These are phyloP conservation scores for Burhinus oedicnemus DNA, from an alignment of 2,113 vertebrate species.

Conservation along the genomic window DNA sequence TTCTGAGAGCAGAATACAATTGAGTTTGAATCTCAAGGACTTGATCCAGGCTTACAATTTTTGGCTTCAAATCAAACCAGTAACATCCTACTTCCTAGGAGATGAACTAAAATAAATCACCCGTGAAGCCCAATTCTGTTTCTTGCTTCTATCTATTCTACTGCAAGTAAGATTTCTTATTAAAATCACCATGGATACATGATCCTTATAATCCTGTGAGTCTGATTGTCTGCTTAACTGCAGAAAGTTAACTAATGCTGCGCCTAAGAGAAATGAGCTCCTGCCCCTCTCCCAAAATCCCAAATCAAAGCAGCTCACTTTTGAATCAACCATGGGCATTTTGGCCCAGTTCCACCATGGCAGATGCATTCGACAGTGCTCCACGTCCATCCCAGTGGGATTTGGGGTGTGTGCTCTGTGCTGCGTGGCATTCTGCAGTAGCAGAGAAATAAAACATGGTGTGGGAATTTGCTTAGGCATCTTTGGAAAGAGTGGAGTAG, in stretches of 20 bases:
- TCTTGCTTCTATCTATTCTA: constrained; percentile 37
- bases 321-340: rapidly evolving
- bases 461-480: background rate
- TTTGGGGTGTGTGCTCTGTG: background rate
- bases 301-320: background rate
- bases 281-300: background rate
- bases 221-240: constrained; percentile 24
- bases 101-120: constrained; percentile 53
- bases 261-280: background rate
- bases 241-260: constrained; percentile 26
- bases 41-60: constrained; percentile 42
- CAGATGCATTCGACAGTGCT: background rate
- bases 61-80: constrained; percentile 35
- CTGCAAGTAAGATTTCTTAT: constrained; percentile 54
- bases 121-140: constrained; percentile 24
- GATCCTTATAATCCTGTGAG: constrained; percentile 54
- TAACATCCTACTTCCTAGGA: constrained; percentile 42
- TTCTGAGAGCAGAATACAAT: background rate
- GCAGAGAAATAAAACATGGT: background rate
- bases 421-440: background rate
- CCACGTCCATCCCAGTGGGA: background rate
- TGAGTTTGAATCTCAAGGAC: constrained; percentile 5
- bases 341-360: background rate
- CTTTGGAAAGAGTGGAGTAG: background rate
- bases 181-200: constrained; percentile 66